Conservation (phyloP, 2,888 invertebrate species). For the Alcis repandata region DNA sequence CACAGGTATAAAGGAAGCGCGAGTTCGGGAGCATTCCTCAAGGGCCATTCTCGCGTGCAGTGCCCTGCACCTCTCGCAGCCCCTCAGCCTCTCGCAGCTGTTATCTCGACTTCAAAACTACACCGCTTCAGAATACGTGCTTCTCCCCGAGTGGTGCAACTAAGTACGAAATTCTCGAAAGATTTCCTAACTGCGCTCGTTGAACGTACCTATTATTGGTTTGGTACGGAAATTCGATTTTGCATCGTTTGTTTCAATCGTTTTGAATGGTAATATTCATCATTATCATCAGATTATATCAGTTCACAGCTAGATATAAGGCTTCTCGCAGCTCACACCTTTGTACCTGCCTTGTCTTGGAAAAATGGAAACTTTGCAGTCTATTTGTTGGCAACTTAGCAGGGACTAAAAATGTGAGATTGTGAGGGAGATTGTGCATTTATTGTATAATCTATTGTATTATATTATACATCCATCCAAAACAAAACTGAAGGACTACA, state of each 20-base stretch:
- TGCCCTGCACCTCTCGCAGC: constrained; percentile 50
- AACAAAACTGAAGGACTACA: neutral
- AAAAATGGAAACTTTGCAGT: too few relatives aligned
- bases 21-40: constrained; percentile 44
- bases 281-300: neutral
- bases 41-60: constrained; percentile 45
- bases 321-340: too few relatives aligned
- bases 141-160: constrained; percentile 48
- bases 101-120: constrained; percentile 64
- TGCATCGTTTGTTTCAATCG: constrained; percentile 20
- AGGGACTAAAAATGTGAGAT: too few relatives aligned
- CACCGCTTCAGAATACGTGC: constrained; percentile 58
- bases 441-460: too few relatives aligned
- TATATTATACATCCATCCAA: neutral
- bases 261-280: neutral
- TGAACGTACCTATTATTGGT: constrained; percentile 42
- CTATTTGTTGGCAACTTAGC: too few relatives aligned
- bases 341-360: too few relatives aligned
- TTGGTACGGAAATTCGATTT: constrained; percentile 25
- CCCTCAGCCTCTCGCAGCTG: constrained; percentile 57
- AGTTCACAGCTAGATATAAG: too few relatives aligned
- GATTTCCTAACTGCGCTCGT: constrained; percentile 43
- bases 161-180: constrained; percentile 45
- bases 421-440: too few relatives aligned
- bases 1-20: constrained; percentile 6